phyloP scores from a whole-genome alignment of 2,888 invertebrate genomes.

The Steromphala cineraria region DNA sequence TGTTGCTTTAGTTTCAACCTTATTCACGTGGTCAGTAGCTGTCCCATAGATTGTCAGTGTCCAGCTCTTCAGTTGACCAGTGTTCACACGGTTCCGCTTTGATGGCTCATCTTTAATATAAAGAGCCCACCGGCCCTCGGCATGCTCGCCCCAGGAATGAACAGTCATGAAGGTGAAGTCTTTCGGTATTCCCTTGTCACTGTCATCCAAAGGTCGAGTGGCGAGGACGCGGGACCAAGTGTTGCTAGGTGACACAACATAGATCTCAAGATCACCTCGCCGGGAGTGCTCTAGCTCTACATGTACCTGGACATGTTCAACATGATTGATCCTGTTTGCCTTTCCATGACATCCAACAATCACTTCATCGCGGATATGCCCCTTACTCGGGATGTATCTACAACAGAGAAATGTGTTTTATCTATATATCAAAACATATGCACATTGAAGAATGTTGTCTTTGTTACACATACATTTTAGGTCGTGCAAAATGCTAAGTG shows the following conservation, averaged over 20 bases:
- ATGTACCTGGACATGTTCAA: slow-evolving; percentile 70
- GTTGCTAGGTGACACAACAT: slow-evolving; percentile 64
- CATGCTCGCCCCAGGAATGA: slow-evolving; percentile 71
- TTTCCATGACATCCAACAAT: slow-evolving; percentile 32
- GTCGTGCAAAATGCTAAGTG: too few relatives aligned
- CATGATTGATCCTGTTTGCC: slow-evolving; percentile 44
- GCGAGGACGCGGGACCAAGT: slow-evolving; percentile 66
- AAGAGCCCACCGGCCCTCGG: slow-evolving; percentile 67
- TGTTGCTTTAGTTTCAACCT: not conserved
- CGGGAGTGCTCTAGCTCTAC: slow-evolving; percentile 52
- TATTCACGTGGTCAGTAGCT: slow-evolving; percentile 19
- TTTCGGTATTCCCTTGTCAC: slow-evolving; percentile 52
- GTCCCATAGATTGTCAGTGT: slow-evolving; percentile 40
- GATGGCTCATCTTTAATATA: slow-evolving; percentile 54
- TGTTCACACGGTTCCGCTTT: not conserved
- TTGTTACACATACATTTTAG: too few relatives aligned
- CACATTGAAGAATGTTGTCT: too few relatives aligned
- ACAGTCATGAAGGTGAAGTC: slow-evolving; percentile 72
- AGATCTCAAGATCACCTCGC: slow-evolving; percentile 68
- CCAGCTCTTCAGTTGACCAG: slow-evolving; percentile 33
- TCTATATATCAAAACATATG: not conserved
- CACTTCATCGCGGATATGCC: slow-evolving; percentile 35
- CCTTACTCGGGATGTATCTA: slow-evolving; percentile 40
- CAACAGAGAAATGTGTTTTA: not conserved
- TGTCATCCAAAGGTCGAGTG: slow-evolving; percentile 55